Percentiles rank a stretch among this genome's conserved stretches.
phyloP scores from a whole-genome alignment of 2,888 invertebrate species.

The Leistus spinibarbis region DNA sequence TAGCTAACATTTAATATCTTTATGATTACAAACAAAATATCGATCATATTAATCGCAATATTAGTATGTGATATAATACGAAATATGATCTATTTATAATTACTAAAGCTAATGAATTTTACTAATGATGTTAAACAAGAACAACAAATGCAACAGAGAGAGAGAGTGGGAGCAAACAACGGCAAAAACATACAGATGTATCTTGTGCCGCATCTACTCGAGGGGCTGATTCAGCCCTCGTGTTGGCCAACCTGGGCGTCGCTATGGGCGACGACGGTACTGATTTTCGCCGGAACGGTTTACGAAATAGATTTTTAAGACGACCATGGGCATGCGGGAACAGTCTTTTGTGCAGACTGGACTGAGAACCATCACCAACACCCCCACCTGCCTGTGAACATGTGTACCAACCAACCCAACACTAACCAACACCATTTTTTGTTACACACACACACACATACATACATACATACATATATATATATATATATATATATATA shows the following conservation, averaged over 20 bases:
- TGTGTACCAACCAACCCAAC: not conserved
- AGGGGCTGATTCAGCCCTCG: conserved; percentile 53
- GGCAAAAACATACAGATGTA: conserved; percentile 10
- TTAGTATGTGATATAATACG: not conserved
- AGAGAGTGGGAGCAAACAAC: not conserved
- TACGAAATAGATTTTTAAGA: conserved; percentile 68
- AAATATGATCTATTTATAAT: not conserved
- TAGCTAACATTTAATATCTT: not conserved
- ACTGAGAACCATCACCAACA: conserved; percentile 60
- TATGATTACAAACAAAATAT: not conserved
- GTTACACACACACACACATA: not conserved
- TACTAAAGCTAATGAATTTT: not conserved
- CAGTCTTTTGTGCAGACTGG: conserved; percentile 62
- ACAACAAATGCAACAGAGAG: not conserved
- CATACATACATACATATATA: no score
- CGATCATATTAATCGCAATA: not conserved
- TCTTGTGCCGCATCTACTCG: not conserved
- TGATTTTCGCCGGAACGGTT: conserved; percentile 73
- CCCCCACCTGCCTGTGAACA: conserved; percentile 13
- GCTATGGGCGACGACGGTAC: conserved; percentile 68
- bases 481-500: no score
- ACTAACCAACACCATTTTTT: not conserved
- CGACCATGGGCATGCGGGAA: conserved; percentile 62
- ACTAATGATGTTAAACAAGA: not conserved
- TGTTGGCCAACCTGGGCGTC: conserved; percentile 59